Base-by-base conservation (phyloP, 1,140 invertebrate genomes). In the Plodia interpunctella region DNA sequence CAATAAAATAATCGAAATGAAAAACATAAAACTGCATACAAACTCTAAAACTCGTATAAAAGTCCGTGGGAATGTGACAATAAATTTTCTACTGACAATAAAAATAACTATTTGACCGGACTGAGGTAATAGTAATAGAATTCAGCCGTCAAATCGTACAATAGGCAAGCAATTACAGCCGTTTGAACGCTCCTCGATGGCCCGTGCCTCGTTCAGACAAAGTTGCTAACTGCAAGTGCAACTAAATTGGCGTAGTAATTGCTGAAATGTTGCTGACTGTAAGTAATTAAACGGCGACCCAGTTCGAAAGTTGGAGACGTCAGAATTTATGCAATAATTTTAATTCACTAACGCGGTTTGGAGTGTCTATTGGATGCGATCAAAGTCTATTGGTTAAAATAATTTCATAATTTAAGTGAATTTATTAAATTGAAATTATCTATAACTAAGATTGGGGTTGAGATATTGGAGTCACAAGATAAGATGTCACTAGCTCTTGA, bases 91-190 rank as follows among this genome's bases (percentile, higher is more conserved):
- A 17, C 13, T 10, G 32, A 35, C 30, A 54, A 55, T 25, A 25
- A 55, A 55, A 55, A 55, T 55, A 38, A 44, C 54, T 55, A 55
- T 55, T 55, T 35, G 54, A 21, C 32, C 52, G 30, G 19, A 13
- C 38, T 55, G 25, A 54, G 52, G 52, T 54, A 54, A 30, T 28
- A 28, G 25, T 74, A 70, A 63, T 70, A 55, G 66, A 66, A 70
- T 76, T 65, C 55, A 62, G 64, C 59, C 55, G 59, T 69, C 67
- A 67, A 60, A 69, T 70, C 68, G 51, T 54, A 72, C 71, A 76
- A 72, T 76, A 64, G 71, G 65, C 55, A 56, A 58, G 69, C 74
- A 74, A 76, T 76, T 76, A 74, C 69, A 68, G 21, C 56, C 66
- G 60, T 62, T 65, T 66, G 68, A 70, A 65, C 62, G 61, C 50